These are phyloP conservation scores for Sarcophaga rosellei DNA, from an alignment of 2,888 invertebrate genomes.

Conservation along the genomic window DNA sequence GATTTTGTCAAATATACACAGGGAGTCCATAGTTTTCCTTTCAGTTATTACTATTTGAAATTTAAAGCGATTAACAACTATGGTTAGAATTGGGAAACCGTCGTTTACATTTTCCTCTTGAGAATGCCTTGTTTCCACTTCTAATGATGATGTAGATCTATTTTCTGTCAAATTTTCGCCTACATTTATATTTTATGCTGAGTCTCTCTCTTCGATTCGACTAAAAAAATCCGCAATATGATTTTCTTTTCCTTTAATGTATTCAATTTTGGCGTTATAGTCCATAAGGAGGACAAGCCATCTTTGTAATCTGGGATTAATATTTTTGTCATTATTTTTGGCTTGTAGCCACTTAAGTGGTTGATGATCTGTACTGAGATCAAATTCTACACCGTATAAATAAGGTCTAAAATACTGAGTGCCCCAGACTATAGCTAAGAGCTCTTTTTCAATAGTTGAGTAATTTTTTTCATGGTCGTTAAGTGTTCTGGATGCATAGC, in stretches of 20 bases:
- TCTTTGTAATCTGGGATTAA: constrained; percentile 12
- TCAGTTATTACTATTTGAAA: constrained; percentile 27
- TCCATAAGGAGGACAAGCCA: not conserved
- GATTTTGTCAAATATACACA: too few species aligned
- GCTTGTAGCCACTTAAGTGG: too few species aligned
- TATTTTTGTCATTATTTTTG: not conserved
- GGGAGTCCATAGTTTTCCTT: not conserved
- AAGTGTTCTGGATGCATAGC: too few species aligned
- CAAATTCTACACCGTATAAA: constrained; percentile 28
- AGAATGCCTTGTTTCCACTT: constrained; percentile 6
- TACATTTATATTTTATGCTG: constrained; percentile 45
- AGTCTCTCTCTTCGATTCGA: constrained; percentile 59
- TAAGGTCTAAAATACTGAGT: too few species aligned
- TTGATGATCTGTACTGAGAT: too few species aligned
- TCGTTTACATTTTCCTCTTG: constrained; percentile 37
- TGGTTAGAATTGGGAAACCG: constrained; percentile 22
- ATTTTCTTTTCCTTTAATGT: constrained; percentile 67
- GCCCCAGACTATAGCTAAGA: too few species aligned
- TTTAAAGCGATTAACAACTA: constrained; percentile 30
- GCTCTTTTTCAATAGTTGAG: too few species aligned
- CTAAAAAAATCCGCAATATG: constrained; percentile 52
- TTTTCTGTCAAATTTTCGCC: constrained; percentile 1
- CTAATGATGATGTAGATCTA: not conserved
- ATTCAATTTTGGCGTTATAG: constrained; percentile 53
- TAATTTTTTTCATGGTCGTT: too few species aligned